Evolutionary conservation across 2,888 invertebrate species (phyloP), one percentile per base, ranked within the genome.

Genomic region (Caenorhabditis wallacei): DNA sequence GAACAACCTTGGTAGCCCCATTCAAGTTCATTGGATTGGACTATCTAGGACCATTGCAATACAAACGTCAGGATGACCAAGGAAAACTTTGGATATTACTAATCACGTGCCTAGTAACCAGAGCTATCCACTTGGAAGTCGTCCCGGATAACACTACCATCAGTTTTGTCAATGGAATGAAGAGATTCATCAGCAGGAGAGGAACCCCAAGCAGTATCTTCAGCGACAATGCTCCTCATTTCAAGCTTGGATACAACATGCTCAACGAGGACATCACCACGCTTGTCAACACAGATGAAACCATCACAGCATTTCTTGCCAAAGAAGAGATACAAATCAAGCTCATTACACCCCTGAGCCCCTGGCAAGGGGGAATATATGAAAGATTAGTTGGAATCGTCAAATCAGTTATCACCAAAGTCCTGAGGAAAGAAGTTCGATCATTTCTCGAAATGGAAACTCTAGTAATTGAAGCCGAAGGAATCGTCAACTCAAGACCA

Each of bases 181-280:
- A 90, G 40, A 74, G 92, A 63, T 93, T 93, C 59, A 84, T 92
- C n/a, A 86, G 89, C 0, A 72, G 92, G 54, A 79, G 91, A 37
- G 92, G 92, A 3, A 72, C 89, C 26, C 92, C 92, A 0, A 66
- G 24, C 2, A 64, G 79, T 0, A 88, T 88, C 26, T 10, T 64
- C 1, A 89, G 89, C 24, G 93, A 93, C 69, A 93, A 93, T 74
- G 92, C 92, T 0, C 90, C 90, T 0, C 92, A 92, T 79, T 93
- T 93, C 82, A 87, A 89, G 1, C 48, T 30, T 30, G 30, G 4
- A 30, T 30, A 30, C 30, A 30, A 8, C 8, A 30, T 30, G 30
- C 3, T 30, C 48, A 64, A 64, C 30, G 10, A 13, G 10, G 64
- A 64, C 18, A 8, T 64, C 7, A 48, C 16, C 10, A 18, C 46